Evolutionary conservation across 2,797 vertebrate genomes (phyloP).

Genomic region (Brachyalestes nurse): DNA sequence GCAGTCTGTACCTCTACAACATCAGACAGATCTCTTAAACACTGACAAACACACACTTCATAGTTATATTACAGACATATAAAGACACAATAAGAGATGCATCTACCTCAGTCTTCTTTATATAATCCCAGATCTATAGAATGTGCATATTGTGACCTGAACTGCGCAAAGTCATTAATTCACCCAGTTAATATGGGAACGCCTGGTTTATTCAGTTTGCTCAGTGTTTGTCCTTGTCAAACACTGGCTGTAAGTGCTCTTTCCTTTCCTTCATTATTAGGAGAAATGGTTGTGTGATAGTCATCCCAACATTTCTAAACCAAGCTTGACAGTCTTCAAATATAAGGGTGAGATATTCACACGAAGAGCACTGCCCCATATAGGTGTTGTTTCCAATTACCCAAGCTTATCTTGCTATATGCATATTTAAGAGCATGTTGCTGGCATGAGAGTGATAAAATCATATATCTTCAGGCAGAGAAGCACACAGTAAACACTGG

Average conservation of each 20-base stretch:
- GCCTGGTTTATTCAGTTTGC: neutral
- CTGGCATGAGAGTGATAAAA: too few species aligned
- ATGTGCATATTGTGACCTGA: neutral
- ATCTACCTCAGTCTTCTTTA: neutral
- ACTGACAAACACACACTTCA: too few species aligned
- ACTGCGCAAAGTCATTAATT: neutral
- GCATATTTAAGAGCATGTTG: too few species aligned
- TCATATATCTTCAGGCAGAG: neutral
- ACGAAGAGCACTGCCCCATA: neutral
- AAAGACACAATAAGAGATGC: too few species aligned
- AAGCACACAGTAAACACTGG: neutral
- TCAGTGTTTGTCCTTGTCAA: neutral
- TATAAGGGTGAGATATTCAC: neutral
- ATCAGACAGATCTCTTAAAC: too few species aligned
- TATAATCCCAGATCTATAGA: neutral
- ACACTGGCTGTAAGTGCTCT: neutral
- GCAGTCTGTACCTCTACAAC: too few species aligned
- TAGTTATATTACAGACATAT: too few species aligned
- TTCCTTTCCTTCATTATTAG: neutral
- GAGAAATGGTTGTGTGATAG: neutral
- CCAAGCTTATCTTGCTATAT: too few species aligned
- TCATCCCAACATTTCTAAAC: neutral
- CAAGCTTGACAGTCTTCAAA: neutral
- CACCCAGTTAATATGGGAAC: neutral
- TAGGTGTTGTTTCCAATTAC: too few species aligned